Conservation (phyloP, 1,140 invertebrate genomes). For the Cydia pomonella region DNA sequence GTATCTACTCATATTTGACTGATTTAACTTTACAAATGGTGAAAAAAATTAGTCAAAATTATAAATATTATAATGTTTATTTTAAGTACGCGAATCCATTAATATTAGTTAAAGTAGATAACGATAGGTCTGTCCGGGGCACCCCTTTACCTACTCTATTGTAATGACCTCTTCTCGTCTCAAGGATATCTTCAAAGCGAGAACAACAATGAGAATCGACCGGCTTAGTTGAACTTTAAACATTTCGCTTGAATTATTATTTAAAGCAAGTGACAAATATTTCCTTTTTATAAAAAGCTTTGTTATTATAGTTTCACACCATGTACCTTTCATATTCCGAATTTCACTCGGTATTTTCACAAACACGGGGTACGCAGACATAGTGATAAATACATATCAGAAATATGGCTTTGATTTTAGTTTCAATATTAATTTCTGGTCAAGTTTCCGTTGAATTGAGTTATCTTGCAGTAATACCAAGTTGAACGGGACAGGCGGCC, state of each 20-base stretch:
- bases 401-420: background rate
- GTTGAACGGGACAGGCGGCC: conserved; percentile 34
- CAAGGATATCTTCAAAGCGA: background rate
- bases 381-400: background rate
- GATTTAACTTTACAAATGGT: too few relatives aligned
- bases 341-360: too few relatives aligned
- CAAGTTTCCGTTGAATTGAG: conserved; percentile 25
- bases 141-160: background rate
- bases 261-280: too few relatives aligned
- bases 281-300: too few relatives aligned
- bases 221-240: too few relatives aligned
- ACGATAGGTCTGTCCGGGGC: background rate
- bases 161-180: background rate
- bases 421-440: conserved; percentile 29
- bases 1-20: background rate
- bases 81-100: background rate
- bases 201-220: conserved; percentile 2
- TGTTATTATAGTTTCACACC: too few relatives aligned
- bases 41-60: too few relatives aligned
- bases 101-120: conserved; percentile 5
- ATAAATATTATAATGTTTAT: too few relatives aligned
- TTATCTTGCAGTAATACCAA: conserved; percentile 6
- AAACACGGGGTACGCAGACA: background rate
- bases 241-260: too few relatives aligned
- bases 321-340: too few relatives aligned